Evolutionary conservation across 2,888 invertebrate species (phyloP).

Genomic region (Melanargia galathea): DNA sequence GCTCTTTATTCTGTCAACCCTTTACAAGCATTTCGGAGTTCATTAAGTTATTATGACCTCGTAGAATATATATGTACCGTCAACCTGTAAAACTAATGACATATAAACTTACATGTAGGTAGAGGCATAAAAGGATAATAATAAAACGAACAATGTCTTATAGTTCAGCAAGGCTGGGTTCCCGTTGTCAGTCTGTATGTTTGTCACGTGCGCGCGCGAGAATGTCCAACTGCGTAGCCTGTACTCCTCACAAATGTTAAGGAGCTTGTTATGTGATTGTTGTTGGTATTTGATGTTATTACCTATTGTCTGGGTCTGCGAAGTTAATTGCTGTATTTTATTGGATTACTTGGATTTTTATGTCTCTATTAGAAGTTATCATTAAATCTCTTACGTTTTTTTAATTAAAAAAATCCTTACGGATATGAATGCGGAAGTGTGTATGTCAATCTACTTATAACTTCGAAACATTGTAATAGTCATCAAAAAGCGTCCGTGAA

Average conservation of each 20-base stretch:
- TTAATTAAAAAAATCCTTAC: neutral
- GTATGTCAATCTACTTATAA: no score
- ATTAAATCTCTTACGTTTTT: neutral
- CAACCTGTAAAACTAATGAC: no score
- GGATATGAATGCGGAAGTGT: no score
- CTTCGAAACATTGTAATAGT: no score
- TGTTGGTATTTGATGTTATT: neutral
- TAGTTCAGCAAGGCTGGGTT: neutral
- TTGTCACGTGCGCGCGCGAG: constrained; percentile 22
- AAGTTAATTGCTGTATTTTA: neutral
- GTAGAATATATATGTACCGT: no score
- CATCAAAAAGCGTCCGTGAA: no score
- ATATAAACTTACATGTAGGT: no score
- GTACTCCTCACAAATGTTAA: neutral
- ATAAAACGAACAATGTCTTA: neutral
- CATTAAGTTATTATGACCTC: no score
- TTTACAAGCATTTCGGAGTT: no score
- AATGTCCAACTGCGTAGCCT: neutral
- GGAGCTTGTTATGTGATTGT: neutral
- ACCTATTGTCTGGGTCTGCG: constrained; percentile 5
- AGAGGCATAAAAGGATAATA: neutral
- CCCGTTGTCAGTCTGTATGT: constrained; percentile 26
- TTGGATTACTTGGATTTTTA: neutral
- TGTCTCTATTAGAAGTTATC: constrained; percentile 1
- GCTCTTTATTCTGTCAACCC: no score